phyloP scores from a whole-genome alignment of 2,888 invertebrate species.

The Diarsia brunnea region DNA sequence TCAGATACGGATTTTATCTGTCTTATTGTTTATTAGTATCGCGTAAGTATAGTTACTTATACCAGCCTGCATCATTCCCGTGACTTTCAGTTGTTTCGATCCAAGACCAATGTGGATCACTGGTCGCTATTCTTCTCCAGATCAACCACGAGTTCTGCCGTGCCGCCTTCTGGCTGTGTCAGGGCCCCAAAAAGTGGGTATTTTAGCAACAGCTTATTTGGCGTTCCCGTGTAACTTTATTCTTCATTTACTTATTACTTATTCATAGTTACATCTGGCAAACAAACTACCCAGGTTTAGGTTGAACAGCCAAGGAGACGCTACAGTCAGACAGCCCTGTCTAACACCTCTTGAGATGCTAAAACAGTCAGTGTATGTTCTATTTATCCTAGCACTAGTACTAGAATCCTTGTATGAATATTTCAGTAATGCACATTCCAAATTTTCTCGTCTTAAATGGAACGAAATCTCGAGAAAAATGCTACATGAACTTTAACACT shows the following conservation, averaged over 20 bases:
- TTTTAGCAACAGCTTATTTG: no score
- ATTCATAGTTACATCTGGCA: not conserved
- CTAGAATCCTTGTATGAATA: not conserved
- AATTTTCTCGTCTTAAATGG: not conserved
- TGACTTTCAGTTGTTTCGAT: no score
- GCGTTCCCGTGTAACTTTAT: no score
- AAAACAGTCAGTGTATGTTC: not conserved
- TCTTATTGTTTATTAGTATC: slow-evolving; percentile 15
- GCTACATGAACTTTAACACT: not conserved
- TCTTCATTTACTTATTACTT: no score
- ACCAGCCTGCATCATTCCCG: no score
- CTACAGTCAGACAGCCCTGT: not conserved
- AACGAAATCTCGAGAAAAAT: slow-evolving; percentile 22
- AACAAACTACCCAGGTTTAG: not conserved
- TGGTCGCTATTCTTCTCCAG: no score
- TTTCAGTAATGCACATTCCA: not conserved
- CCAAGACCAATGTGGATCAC: no score
- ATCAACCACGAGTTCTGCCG: no score
- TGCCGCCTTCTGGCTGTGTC: no score
- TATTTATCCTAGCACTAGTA: not conserved
- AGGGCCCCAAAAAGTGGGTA: no score
- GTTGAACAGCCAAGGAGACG: not conserved
- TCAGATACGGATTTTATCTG: slow-evolving; percentile 11
- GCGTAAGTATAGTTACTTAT: no score
- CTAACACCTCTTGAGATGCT: not conserved